Base-by-base conservation (phyloP, 2,797 vertebrate genomes). In the Falco peregrinus region DNA sequence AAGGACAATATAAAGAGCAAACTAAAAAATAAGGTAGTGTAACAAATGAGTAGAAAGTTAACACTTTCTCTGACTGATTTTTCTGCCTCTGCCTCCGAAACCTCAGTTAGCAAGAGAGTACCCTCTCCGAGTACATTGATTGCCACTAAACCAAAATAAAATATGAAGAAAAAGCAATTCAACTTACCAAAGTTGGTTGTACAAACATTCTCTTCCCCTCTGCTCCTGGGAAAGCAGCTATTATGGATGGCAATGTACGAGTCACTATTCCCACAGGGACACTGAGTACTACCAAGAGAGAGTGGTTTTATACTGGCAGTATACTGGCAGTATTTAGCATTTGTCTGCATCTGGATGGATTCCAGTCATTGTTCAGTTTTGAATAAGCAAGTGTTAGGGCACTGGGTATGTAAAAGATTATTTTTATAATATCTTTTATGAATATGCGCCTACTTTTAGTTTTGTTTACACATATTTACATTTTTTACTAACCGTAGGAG, bases 321-420 rank as follows among this genome's bases (percentile, higher is more conserved):
- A 79, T 84, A 85, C 78, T 90, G 95, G 79, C 77, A 93, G 54
- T 77, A 92, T 68, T 91, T 77, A 94, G 71, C 84, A 90, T 94
- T 96, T 95, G 59, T 79, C 92, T 74, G n/a, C 45, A 56, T 56
- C 84, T 97, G 97, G 93, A 92, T 10, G 67, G 61, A 64, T 65
- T 96, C 97, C 97, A 97, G 75, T 86, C 96, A 97, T 97, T 97
- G 96, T 96, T 95, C 73, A 57, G 48, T 89, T 95, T 86, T 87
- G 91, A 96, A 94, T 95, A 93, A 94, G 43, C 74, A 82, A 94
- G 64, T 79, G 16, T 80, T 95, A 43, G 57, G 85, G 69, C 50
- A 93, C 1, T 71, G 81, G 31, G 50, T 87, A 83, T 74, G 35
- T 56, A 77, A 87, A 18, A 70, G 61, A 96, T 75, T 90, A 45